Percentiles rank a stretch among this genome's conserved stretches.
These are phyloP conservation scores for Protomyctophum bolini DNA, from an alignment of 2,113 vertebrate species.

Conservation along the genomic window DNA sequence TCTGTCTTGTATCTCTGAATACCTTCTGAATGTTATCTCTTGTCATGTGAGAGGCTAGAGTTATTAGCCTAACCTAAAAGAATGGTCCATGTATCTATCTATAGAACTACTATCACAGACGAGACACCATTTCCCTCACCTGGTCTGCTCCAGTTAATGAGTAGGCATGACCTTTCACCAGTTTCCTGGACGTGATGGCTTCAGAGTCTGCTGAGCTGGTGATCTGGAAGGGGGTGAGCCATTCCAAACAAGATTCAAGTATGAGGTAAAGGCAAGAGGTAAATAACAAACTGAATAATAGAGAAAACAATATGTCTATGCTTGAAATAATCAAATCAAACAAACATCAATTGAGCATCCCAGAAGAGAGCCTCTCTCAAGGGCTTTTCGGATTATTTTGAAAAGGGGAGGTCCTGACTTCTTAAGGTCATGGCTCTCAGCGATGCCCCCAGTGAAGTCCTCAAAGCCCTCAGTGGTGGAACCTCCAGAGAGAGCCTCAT, in stretches of 20 bases:
- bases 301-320: too few species aligned
- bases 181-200: slow-evolving; percentile 79
- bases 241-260: not conserved
- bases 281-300: too few species aligned
- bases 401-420: slow-evolving; percentile 63
- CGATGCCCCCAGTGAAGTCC: slow-evolving; percentile 93
- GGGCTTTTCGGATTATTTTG: slow-evolving; percentile 72
- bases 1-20: too few species aligned
- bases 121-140: slow-evolving; percentile 75
- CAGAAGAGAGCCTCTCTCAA: slow-evolving; percentile 73
- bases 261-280: not conserved
- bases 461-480: slow-evolving; percentile 93
- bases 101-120: too few species aligned
- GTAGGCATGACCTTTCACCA: slow-evolving; percentile 87
- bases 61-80: too few species aligned
- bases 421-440: slow-evolving; percentile 84
- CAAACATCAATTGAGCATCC: slow-evolving; percentile 79
- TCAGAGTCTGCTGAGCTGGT: slow-evolving; percentile 73
- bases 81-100: too few species aligned
- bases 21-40: too few species aligned
- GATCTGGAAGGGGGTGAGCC: slow-evolving; percentile 49
- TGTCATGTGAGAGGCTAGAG: too few species aligned
- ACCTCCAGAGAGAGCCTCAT: slow-evolving; percentile 91
- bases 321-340: slow-evolving; percentile 7
- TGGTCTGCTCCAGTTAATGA: slow-evolving; percentile 84